phyloP scores from a whole-genome alignment of 2,797 vertebrate species.

The Sebastes kiyomatsui region DNA sequence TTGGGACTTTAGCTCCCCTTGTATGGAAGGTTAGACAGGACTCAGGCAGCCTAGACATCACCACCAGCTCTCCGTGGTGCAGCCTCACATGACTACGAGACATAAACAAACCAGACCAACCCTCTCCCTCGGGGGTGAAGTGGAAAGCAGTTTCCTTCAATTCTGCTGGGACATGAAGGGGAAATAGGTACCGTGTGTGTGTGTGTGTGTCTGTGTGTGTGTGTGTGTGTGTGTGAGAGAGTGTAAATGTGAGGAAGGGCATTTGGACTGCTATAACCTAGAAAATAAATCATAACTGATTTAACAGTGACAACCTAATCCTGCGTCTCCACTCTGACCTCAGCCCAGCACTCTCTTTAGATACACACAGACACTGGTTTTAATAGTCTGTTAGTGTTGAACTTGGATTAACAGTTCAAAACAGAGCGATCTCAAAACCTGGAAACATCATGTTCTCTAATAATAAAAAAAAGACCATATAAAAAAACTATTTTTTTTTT shows the following conservation, averaged over 20 bases:
- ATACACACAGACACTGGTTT: conserved; percentile 16
- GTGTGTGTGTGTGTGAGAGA: neutral
- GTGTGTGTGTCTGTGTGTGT: neutral
- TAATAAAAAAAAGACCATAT: neutral
- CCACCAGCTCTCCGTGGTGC: conserved; percentile 2
- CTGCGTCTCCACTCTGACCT: conserved; percentile 19
- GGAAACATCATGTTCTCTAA: neutral
- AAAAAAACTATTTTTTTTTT: neutral
- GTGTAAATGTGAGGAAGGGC: neutral
- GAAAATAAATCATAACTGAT: conserved; percentile 43
- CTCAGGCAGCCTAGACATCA: conserved; percentile 34
- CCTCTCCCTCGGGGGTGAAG: neutral
- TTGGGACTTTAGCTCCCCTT: neutral
- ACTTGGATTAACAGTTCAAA: conserved; percentile 1
- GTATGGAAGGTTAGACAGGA: conserved; percentile 23
- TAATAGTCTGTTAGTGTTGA: neutral
- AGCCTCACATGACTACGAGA: conserved; percentile 11
- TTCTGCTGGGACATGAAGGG: conserved; percentile 14
- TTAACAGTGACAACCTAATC: conserved; percentile 39
- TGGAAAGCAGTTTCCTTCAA: conserved; percentile 30
- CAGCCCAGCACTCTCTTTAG: neutral
- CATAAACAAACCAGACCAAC: conserved; percentile 21
- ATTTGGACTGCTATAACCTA: neutral
- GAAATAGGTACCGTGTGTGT: neutral
- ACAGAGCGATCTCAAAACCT: neutral